Evolutionary conservation across 2,113 vertebrate genomes (phyloP), one percentile per base, ranked within the genome.

Genomic region (Pterocles burchelli): DNA sequence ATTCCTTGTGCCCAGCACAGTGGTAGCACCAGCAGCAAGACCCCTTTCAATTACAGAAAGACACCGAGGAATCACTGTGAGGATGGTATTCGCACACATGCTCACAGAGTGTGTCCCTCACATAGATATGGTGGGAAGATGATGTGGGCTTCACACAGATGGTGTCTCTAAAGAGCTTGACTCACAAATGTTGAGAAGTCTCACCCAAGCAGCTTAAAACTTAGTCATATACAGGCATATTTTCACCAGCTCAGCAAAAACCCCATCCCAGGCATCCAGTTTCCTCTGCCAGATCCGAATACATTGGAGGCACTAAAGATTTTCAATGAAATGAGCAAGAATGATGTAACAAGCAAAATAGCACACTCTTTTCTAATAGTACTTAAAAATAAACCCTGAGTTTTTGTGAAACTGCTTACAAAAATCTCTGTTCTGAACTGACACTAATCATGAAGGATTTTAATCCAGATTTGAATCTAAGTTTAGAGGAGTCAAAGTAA

Each of bases 1-100:
- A 0, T 17, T 70, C 12, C 21, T 61, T 55, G 24, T 55, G 13
- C 7, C 24, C 25, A 41, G 17, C 11, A 26, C 41, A 41, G 41
- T 10, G 13, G 20, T 38, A 65, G 16, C 26, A 48, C 8, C 26
- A 49, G 19, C 29, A 92, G 33, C 14, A 63, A 66, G 13, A 66
- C 4, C 4, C 2, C 2, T 52, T 73, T 61, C 45, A 59, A 52
- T 3, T 2, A 0, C 33, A 25, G 54, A 58, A 77, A 45, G 20
- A 31, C 22, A 57, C 9, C 0, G 2, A 58, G 16, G 36, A 33
- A 31, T 18, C 1, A 0, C 18, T 57, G 20, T 21, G 14, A 34
- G 12, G 15, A 73, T 3, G 4, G 8, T 21, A 57, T 21, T 18
- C 4, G 2, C 16, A 63, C 2, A 0, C 7, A 26, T 2, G 3